Base-by-base conservation (phyloP, 2,888 invertebrate genomes). In the Cremastinae sp. region DNA sequence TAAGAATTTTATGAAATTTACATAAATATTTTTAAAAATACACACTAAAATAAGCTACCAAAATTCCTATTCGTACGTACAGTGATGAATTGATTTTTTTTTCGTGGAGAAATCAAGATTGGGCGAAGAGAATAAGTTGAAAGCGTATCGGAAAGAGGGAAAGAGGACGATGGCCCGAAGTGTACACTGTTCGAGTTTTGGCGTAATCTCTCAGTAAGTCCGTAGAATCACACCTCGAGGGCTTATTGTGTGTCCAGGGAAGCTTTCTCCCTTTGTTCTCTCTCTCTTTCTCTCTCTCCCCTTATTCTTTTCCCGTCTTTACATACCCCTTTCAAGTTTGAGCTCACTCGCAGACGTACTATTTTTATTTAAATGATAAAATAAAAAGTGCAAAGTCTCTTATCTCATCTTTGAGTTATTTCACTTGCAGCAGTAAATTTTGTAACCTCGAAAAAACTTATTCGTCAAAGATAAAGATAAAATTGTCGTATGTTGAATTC, bases 181-280 rank as follows among this genome's bases (percentile, higher is more conserved):
- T 36, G n/a, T n/a, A n/a, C n/a, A 49, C 68, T 58, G 49, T 68
- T 12, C 36, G 22, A 68, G 49, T 41, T 59, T 28, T n/a, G n/a
- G 16, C 38, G 49, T 49, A 41, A 69, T 59, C 59, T 59, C 51
- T 69, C 16, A 28, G 41, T 51, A 51, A 69, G 41, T 49, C 68
- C 18, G 41, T 41, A 41, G 59, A 41, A 69, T 69, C 49, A 69
- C 59, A 41, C 41, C 68, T 59, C 12, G 16, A 69, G 59, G 59
- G 41, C 9, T 28, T 69, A 59, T 69, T 69, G 51, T 58, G 49
- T 49, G n/a, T n/a, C 41, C 68, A 14, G 16, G 16, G 34, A 56
- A 58, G 22, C 43, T 54, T 20, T 1, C n/a, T 36, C 34, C 38
- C n/a, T n/a, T 56, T 54, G 12, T 65, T 53, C 10, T 9, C 43